Conservation (phyloP, 1,140 invertebrate genomes). For the Bombus consobrinus region DNA sequence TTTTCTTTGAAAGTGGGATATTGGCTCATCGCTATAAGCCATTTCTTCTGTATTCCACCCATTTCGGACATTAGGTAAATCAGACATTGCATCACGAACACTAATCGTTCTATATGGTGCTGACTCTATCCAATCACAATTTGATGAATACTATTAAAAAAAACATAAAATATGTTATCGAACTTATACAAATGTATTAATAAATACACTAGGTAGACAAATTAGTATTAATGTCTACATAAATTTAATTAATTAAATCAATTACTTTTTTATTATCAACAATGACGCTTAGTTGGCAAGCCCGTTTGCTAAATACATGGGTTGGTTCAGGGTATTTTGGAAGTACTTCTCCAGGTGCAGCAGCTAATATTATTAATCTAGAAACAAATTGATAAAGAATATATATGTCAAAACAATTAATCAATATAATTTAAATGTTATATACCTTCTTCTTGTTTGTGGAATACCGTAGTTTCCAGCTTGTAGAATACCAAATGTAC, state of each 20-base stretch:
- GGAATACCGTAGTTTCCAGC: slow-evolving; percentile 94
- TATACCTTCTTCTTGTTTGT: slow-evolving; percentile 89
- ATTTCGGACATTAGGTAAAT: slow-evolving; percentile 90
- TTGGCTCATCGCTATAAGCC: slow-evolving; percentile 87
- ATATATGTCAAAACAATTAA: not conserved
- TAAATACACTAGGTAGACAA: not conserved
- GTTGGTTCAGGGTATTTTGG: slow-evolving; percentile 91
- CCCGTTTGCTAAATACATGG: slow-evolving; percentile 90
- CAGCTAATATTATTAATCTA: slow-evolving; percentile 91
- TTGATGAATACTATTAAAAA: slow-evolving; percentile 75
- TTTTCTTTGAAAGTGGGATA: slow-evolving; percentile 90
- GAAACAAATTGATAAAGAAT: slow-evolving; percentile 70
- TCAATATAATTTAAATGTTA: not conserved
- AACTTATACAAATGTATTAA: not conserved
- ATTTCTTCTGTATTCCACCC: slow-evolving; percentile 89
- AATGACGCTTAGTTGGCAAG: slow-evolving; percentile 87
- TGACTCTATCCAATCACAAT: slow-evolving; percentile 84
- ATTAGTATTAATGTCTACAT: not conserved
- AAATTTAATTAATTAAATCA: not conserved
- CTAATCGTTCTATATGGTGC: slow-evolving; percentile 90
- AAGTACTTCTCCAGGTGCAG: slow-evolving; percentile 91
- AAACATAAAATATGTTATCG: not conserved
- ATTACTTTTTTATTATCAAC: slow-evolving; percentile 87
- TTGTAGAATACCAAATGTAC: slow-evolving; percentile 93
- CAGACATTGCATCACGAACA: slow-evolving; percentile 92